A percentile compares a stretch with the other conserved stretches of the same genome.
These are phyloP conservation scores for Actinia equina DNA, from an alignment of 64 coral and sea anemone genomes.

Conservation along the genomic window DNA sequence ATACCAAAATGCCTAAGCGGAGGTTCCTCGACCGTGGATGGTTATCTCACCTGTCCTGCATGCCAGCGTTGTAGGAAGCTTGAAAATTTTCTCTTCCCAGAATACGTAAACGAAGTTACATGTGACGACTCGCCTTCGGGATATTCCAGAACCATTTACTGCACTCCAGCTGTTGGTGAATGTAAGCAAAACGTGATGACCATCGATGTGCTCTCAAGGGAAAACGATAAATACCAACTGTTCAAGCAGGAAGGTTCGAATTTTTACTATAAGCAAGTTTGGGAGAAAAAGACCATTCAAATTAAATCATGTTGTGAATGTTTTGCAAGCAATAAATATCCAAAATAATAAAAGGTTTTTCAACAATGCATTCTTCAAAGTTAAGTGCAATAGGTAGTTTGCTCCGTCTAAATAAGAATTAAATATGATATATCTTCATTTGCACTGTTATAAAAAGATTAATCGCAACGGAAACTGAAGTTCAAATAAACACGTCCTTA, in stretches of 20 bases:
- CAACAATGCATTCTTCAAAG: no score
- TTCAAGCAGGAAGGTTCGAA: background rate
- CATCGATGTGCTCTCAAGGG: conserved; percentile 11
- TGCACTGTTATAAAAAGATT: no score
- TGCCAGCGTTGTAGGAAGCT: conserved; percentile 17
- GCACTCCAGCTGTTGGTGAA: background rate
- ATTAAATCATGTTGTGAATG: conserved; percentile 48
- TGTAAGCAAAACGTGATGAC: conserved; percentile 25
- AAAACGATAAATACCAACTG: background rate
- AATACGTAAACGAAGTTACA: conserved; percentile 24
- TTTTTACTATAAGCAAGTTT: background rate
- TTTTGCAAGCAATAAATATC: background rate
- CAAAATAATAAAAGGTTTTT: no score
- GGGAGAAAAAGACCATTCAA: background rate
- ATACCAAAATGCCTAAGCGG: background rate
- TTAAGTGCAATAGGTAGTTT: no score
- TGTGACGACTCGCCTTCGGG: background rate
- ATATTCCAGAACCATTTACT: background rate
- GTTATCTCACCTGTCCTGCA: conserved; percentile 9
- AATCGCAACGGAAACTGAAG: no score
- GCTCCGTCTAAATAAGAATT: no score
- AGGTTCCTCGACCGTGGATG: background rate
- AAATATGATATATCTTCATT: no score
- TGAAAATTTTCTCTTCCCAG: background rate
- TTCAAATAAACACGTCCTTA: no score